Conservation (phyloP, 1,140 invertebrate species). For the Odontomachus brunneus region DNA sequence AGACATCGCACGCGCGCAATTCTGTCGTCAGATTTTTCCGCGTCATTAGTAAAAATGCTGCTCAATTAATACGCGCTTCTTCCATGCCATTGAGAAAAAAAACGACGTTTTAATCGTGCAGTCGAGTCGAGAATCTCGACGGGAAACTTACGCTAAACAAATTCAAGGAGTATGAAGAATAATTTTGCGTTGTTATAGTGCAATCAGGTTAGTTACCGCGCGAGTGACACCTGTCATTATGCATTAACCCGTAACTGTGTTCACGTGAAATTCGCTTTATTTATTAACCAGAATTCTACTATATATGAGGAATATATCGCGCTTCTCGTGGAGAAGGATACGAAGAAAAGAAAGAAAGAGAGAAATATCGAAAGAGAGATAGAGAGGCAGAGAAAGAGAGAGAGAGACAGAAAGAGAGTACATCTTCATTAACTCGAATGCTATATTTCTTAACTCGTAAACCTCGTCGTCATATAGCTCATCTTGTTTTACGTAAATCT, state of each 20-base stretch:
- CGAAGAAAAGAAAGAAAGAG: no score
- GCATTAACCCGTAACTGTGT: not conserved
- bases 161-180: not conserved
- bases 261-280: slow-evolving; percentile 16
- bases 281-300: not conserved
- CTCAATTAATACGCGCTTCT: slow-evolving; percentile 35
- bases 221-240: not conserved
- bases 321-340: not conserved
- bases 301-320: not conserved
- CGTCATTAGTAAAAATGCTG: slow-evolving; percentile 31
- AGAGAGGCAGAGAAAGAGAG: no score
- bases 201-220: not conserved
- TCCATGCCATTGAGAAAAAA: slow-evolving; percentile 3
- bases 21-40: slow-evolving; percentile 21
- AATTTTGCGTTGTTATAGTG: slow-evolving; percentile 12
- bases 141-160: slow-evolving; percentile 7
- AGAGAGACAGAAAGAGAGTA: no score
- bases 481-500: slow-evolving; percentile 39
- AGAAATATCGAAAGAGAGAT: no score
- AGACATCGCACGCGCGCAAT: slow-evolving; percentile 5
- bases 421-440: no score
- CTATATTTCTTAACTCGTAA: no score
- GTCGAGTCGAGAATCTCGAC: slow-evolving; percentile 9
- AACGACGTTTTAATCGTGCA: slow-evolving; percentile 14
- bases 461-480: no score